Evolutionary conservation across 2,113 vertebrate genomes (phyloP).

Genomic region (Arvicanthis niloticus): DNA sequence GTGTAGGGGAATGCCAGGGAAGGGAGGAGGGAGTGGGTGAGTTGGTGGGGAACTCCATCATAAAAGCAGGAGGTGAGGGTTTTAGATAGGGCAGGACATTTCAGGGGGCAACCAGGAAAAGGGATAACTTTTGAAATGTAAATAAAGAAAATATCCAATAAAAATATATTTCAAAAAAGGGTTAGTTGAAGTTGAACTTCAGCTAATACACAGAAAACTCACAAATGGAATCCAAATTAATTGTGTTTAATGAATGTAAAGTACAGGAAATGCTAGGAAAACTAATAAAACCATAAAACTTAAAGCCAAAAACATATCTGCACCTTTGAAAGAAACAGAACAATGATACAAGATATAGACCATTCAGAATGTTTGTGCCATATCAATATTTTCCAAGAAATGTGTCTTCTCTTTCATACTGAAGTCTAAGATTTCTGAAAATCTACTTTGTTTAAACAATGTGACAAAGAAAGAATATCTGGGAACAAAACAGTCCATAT

Average conservation of each 20-base stretch:
- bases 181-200: neutral
- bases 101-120: too few relatives aligned
- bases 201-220: neutral
- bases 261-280: neutral
- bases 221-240: conserved; percentile 1
- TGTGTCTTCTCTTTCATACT: neutral
- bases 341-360: neutral
- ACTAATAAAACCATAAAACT: neutral
- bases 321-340: neutral
- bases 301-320: neutral
- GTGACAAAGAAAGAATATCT: neutral
- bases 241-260: neutral
- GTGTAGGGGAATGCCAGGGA: too few relatives aligned
- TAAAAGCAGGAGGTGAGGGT: too few relatives aligned
- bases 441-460: neutral
- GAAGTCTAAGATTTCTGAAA: neutral
- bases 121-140: too few relatives aligned
- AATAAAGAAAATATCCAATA: too few relatives aligned
- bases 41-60: too few relatives aligned
- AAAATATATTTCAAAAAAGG: neutral
- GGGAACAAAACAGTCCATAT: too few relatives aligned
- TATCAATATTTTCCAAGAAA: neutral
- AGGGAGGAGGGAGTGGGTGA: too few relatives aligned
- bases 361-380: neutral
- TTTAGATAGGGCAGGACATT: too few relatives aligned